These are phyloP conservation scores for Babylonia areolata DNA, from an alignment of 1,140 invertebrate species.

Conservation along the genomic window DNA sequence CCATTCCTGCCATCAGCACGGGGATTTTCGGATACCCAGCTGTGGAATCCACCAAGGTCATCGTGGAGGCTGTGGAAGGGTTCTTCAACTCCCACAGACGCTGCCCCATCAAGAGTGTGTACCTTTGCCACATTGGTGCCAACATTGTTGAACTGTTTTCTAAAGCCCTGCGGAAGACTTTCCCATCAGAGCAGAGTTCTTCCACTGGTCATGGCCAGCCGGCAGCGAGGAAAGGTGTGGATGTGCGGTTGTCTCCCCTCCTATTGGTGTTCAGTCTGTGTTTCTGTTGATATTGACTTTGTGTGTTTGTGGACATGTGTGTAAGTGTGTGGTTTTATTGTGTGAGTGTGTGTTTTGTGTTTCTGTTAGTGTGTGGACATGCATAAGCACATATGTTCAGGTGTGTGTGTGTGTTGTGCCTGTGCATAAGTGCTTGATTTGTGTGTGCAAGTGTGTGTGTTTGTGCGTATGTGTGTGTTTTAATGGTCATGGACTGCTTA, in stretches of 20 bases:
- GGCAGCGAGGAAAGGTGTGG: background rate
- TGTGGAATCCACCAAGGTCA: constrained; percentile 40
- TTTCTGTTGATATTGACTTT: background rate
- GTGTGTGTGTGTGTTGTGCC: no score
- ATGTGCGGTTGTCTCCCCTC: background rate
- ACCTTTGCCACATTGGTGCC: constrained; percentile 37
- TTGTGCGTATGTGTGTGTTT: no score
- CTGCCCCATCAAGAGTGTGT: constrained; percentile 41
- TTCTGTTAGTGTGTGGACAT: no score
- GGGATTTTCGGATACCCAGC: constrained; percentile 54
- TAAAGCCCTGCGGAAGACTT: background rate
- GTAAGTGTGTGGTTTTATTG: background rate
- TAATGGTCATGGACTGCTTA: no score
- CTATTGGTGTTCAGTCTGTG: no score
- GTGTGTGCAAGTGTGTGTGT: background rate
- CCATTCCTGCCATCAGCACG: constrained; percentile 50
- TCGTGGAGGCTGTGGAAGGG: constrained; percentile 36
- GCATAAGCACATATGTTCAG: no score
- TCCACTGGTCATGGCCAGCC: background rate
- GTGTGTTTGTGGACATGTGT: background rate
- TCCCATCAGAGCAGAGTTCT: background rate
- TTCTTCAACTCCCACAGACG: constrained; percentile 31
- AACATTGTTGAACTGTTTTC: background rate
- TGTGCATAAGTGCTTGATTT: no score
- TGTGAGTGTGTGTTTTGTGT: constrained; percentile 8